Base-by-base conservation (phyloP, 2,888 invertebrate genomes). In the Platycheirus albimanus region DNA sequence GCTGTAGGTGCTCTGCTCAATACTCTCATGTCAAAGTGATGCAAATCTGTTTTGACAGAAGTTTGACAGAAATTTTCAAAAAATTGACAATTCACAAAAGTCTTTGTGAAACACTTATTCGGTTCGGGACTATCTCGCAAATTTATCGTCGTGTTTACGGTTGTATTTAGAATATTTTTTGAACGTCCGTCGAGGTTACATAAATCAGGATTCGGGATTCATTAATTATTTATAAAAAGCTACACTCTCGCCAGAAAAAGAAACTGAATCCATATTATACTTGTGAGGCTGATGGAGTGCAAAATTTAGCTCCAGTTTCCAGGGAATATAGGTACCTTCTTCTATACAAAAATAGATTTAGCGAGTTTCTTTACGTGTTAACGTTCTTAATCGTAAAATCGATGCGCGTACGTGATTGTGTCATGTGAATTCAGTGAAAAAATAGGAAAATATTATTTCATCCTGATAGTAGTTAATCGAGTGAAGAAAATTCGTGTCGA, bases 361-460 rank as follows among this genome's bases (percentile, higher is more conserved):
- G 20, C 15, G 54, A 70, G 43, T 51, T 64, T 58, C 28, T 17
- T 17, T 30, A 30, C 30, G 61, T 30, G 28, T 61, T 30, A 61
- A 36, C 30, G 54, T 69, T 56, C 24, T 49, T 36, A 24, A 43
- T 54, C 70, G 49, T 49, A 67, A 81, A 76, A 81, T 77, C 81
- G 76, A 81, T 81, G 71, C 49, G 76, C 70, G 76, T 67, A 51
- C 71, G 71, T 61, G 76, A 36, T 54, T 76, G 66, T 81, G 71
- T 67, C 33, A 20, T 77, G 76, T 71, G 81, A 63, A 63, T 75
- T 47, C 10, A 41, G 58, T 58, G 67, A 45, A 33, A 38, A 67
- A 52, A 24, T 8, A 38, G 15, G 6, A 36, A 17, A 20, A 13
- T 28, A 36, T 38, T 43, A 63, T 33, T 71, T 33, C 38, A 64